Evolutionary conservation across 2,797 vertebrate species (phyloP).

Genomic region (Yasuhikotakia modesta): DNA sequence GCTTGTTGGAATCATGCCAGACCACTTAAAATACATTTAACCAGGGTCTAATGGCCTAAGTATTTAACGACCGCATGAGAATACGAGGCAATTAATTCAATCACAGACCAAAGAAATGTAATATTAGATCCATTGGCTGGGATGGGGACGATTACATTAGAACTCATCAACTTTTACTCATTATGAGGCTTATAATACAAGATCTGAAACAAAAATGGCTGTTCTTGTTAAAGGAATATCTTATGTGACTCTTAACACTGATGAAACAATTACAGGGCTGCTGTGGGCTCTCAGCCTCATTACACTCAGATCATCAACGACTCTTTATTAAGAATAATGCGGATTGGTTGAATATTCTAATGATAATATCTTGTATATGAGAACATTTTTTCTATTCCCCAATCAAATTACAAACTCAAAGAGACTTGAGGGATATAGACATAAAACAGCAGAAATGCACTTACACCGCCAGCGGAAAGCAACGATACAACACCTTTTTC

Average conservation of each 20-base stretch:
- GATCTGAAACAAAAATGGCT: slow-evolving; percentile 29
- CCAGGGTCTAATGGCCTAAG: slow-evolving; percentile 42
- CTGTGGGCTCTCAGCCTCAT: slow-evolving; percentile 11
- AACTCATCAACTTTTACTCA: slow-evolving; percentile 39
- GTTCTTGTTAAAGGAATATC: slow-evolving; percentile 26
- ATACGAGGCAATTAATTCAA: slow-evolving; percentile 41
- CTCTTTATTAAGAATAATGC: slow-evolving; percentile 22
- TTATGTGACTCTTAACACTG: slow-evolving; percentile 8
- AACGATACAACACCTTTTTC: neutral
- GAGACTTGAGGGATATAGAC: neutral
- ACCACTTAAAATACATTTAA: slow-evolving; percentile 30
- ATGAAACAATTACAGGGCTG: slow-evolving; percentile 24
- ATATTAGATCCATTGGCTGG: slow-evolving; percentile 24
- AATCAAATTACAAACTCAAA: slow-evolving; percentile 10
- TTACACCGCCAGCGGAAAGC: neutral
- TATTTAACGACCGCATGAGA: slow-evolving; percentile 29
- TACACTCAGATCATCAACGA: slow-evolving; percentile 1
- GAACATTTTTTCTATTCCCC: neutral
- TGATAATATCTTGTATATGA: neutral
- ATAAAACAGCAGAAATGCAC: neutral
- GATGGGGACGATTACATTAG: slow-evolving; percentile 31
- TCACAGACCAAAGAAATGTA: slow-evolving; percentile 33
- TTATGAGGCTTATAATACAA: slow-evolving; percentile 27
- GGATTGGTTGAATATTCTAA: slow-evolving; percentile 4
- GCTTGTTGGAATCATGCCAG: slow-evolving; percentile 20